Evolutionary conservation across 1,140 invertebrate genomes (phyloP), one percentile per base, ranked within the genome.

Genomic region (Pseudomyrmex pallidus): DNA sequence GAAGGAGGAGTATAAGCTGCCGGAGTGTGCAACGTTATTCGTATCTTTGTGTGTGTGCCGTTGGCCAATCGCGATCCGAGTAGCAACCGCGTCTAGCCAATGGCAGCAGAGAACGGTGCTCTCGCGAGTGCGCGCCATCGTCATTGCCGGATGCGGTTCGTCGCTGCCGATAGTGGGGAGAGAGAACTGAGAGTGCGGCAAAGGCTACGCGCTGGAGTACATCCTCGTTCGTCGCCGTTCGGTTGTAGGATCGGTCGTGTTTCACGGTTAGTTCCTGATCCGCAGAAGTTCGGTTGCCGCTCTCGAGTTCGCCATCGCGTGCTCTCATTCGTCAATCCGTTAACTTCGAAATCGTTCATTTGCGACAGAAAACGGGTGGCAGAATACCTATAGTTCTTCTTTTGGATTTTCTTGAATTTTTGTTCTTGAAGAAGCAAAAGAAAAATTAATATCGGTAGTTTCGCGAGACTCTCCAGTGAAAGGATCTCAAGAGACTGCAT

Each of bases 141-240:
- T 88, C 85, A 68, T 83, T 74, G 74, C 87, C 87, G 88, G 86
- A 89, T 88, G 87, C 76, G 74, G 61, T 54, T 54, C 12, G 20
- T 35, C 48, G 68, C 50, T 62, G 2, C 10, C 46, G n/a, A 56
- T 87, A 80, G 90, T 87, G 91, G 91, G 93, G 91, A 86, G 63
- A 62, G 25, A 62, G 25, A 44, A 85, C 82, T 74, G 88, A 91
- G 90, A 92, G 90, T 91, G 92, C 93, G 90, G 90, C 90, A 91
- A 84, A 61, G 86, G 88, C 90, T 91, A 89, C 88, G 88, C 90
- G 87, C 82, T 70, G 80, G 85, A 89, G 86, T 88, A 89, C 89
- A 91, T 91, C 86, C 92, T 92, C 93, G 92, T 94, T 94, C 89
- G 92, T 90, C 91, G 91, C 90, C 88, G 91, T 76, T 85, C 92